A percentile compares a stretch with the other conserved stretches of the same genome.
Conservation (phyloP, 1,140 invertebrate species). For the Pogonomyrmex californicus region DNA sequence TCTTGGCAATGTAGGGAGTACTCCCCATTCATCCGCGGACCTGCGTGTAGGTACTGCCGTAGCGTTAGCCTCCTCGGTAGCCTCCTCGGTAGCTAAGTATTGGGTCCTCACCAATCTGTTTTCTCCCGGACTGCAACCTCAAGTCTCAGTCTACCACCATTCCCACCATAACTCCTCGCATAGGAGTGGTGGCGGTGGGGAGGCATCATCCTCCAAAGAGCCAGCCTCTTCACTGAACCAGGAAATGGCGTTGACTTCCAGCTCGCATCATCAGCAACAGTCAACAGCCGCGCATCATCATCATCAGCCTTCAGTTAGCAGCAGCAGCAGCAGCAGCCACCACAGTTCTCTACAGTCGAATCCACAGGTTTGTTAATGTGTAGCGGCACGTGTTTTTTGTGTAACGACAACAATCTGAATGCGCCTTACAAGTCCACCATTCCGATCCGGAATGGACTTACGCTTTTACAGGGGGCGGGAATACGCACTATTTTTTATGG, state of each 20-base stretch:
- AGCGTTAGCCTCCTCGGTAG: slow-evolving; percentile 87
- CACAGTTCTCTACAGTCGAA: slow-evolving; percentile 83
- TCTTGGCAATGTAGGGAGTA: slow-evolving; percentile 84
- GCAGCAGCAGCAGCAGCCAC: slow-evolving; percentile 79
- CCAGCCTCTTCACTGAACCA: slow-evolving; percentile 80
- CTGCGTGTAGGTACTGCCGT: slow-evolving; percentile 87
- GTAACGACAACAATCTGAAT: slow-evolving; percentile 51
- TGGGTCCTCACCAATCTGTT: slow-evolving; percentile 88
- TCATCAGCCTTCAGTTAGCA: slow-evolving; percentile 83
- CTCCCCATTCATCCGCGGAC: slow-evolving; percentile 84
- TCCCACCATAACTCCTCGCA: slow-evolving; percentile 83
- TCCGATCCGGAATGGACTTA: slow-evolving; percentile 44
- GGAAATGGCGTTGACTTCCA: slow-evolving; percentile 83
- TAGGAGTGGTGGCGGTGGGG: slow-evolving; percentile 77
- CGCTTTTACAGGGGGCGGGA: slow-evolving; percentile 65
- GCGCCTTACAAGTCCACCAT: slow-evolving; percentile 47
- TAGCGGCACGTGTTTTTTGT: slow-evolving; percentile 77
- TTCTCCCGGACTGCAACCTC: slow-evolving; percentile 87
- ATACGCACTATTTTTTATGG: slow-evolving; percentile 29
- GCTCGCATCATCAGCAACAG: slow-evolving; percentile 82
- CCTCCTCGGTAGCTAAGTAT: slow-evolving; percentile 87
- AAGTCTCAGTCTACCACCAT: slow-evolving; percentile 86
- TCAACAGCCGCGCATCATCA: slow-evolving; percentile 82
- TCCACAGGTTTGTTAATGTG: slow-evolving; percentile 84
- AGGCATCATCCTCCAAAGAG: slow-evolving; percentile 81